Percentiles rank a stretch among this genome's conserved stretches.
Evolutionary conservation across 2,113 vertebrate genomes (phyloP).

Genomic region (Chaetodon auriga): DNA sequence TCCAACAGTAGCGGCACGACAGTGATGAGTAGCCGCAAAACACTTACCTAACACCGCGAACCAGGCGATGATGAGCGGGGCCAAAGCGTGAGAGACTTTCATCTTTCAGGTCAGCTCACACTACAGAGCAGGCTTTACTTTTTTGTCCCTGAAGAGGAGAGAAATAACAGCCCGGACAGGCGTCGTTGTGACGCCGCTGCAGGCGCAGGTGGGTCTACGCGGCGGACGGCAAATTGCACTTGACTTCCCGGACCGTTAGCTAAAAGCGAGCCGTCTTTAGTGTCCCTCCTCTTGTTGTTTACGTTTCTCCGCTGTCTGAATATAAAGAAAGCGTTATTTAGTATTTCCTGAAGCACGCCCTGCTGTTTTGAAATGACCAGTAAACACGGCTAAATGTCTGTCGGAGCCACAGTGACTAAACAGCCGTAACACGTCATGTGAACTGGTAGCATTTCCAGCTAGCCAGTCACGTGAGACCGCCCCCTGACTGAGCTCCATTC

Average conservation of each 20-base stretch:
- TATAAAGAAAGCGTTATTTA: not conserved
- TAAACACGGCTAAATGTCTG: not conserved
- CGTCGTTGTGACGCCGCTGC: not conserved
- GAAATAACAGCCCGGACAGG: not conserved
- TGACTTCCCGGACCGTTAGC: conserved; percentile 21
- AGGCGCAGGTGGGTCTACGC: conserved; percentile 52
- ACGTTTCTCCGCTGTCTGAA: not conserved
- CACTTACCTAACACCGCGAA: conserved; percentile 77
- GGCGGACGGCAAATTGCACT: conserved; percentile 7
- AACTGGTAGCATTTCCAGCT: conserved; percentile 58
- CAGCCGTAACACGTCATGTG: conserved; percentile 78
- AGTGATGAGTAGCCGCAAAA: not conserved
- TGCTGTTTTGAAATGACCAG: not conserved
- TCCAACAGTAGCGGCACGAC: not conserved
- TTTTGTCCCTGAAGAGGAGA: not conserved
- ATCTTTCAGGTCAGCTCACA: conserved; percentile 48
- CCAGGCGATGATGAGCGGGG: conserved; percentile 53
- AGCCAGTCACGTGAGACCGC: conserved; percentile 79
- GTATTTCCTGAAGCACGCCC: not conserved
- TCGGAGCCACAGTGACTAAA: not conserved
- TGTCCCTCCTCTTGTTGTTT: not conserved
- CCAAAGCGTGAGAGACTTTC: conserved; percentile 38
- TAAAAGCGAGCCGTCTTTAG: not conserved
- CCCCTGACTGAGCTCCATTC: not conserved
- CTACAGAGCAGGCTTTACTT: not conserved